Base-by-base conservation (phyloP, 2,113 vertebrate species). In the Perccottus glenii region DNA sequence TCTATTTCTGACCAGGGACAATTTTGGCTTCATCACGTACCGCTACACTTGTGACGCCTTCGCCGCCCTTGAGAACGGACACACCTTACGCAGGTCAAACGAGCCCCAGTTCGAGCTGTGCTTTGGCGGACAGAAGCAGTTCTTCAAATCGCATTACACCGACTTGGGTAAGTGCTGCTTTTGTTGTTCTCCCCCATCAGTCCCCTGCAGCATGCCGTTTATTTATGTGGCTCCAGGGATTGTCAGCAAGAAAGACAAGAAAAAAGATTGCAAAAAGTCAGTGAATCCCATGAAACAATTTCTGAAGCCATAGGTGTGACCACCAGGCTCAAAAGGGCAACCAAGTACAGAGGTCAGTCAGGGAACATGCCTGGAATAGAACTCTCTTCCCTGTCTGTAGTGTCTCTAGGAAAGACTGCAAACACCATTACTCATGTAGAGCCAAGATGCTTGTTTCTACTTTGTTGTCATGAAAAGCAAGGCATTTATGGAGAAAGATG, bases 1-100 rank as follows among this genome's bases (percentile, higher is more conserved):
- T 91, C 40, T 92, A 76, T 94, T 90, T 80, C 75, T 50, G 81
- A 92, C 66, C 94, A 99, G 98, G 94, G 96, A 98, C 92, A 96
- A 94, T 92, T 98, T 97, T 85, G 98, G 96, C 94, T 99, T 98
- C 94, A 98, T 99, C 94, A 98, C 95, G 85, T 99, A 98, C 94
- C 96, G 97, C 92, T 99, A 98, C 74, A 98, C 95, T 87, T 99
- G 97, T 93, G 98, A 99, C 45, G 98, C 97, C 85, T 97, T 96
- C 38, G 95, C 96, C 92, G 98, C 96, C 93, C 94, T 99, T 90
- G 96, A 98, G 91, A 98, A 98, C 57, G 98, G 96, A 94, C 96
- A 97, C 88, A 95, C 95, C 90, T 92, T 99, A 84, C 95, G 95
- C 93, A 92, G 94, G 92, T 93, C 93, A 35, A 92, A 94, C 32